Evolutionary conservation across 2,113 vertebrate species (phyloP).

Genomic region (Laticauda colubrina): DNA sequence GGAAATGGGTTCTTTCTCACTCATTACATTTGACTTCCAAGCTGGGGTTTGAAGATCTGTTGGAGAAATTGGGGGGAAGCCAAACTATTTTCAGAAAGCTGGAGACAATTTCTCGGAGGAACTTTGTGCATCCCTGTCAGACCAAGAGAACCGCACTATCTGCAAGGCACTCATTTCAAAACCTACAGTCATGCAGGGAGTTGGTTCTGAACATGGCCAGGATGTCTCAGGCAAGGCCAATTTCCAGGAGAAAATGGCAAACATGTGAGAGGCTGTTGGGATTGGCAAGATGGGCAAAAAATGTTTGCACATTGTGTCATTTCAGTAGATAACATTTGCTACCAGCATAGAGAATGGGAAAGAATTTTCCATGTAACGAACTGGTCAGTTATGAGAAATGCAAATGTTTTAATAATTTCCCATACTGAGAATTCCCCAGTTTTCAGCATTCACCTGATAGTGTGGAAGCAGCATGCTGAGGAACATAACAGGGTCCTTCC

Average conservation of each 20-base stretch:
- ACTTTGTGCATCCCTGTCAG: not conserved
- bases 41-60: not conserved
- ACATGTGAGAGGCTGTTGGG: not conserved
- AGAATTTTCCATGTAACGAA: not conserved
- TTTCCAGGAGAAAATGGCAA: rapidly evolving
- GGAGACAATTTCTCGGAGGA: not conserved
- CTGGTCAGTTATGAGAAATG: not conserved
- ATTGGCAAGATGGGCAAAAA: not conserved
- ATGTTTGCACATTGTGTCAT: not conserved
- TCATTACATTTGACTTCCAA: not conserved
- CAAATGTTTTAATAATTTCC: not conserved
- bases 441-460: not conserved
- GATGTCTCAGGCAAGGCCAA: not conserved
- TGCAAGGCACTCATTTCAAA: not conserved
- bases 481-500: not conserved
- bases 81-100: not conserved
- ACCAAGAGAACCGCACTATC: not conserved
- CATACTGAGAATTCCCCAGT: not conserved
- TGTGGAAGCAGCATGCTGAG: not conserved
- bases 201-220: slow-evolving; percentile 36
- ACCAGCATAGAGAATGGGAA: not conserved
- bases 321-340: not conserved
- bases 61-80: not conserved
- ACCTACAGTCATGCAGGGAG: not conserved
- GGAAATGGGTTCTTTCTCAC: not conserved